Base-by-base conservation (phyloP, 2,888 invertebrate genomes). In the Carpatolechia fugitivella region DNA sequence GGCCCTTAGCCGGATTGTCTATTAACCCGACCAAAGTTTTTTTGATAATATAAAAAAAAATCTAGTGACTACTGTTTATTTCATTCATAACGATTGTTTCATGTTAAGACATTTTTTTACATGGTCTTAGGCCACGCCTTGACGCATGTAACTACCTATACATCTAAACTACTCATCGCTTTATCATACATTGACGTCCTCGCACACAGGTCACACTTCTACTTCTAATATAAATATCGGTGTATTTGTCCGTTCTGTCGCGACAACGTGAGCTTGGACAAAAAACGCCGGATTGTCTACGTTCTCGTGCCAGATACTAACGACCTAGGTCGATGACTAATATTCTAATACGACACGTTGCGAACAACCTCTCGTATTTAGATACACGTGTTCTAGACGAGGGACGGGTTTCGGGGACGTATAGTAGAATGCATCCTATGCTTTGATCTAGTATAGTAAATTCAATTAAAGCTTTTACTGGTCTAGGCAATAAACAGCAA, bases 301-400 rank as follows among this genome's bases (percentile, higher is more conserved):
- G 60, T 61, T 60, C 52, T 55, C 55, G 48, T 63, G 60, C 58
- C 61, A 53, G 64, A 61, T 60, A 62, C 58, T 59, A 61, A 57
- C n/a, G n/a, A 14, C 16, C 38, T 60, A 48, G 33, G 30, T 35
- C 60, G 56, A 56, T 72, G 69, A 72, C 65, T 68, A 70, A 68
- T 56, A 53, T 58, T 41, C 55, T 40, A 41, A 56, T 56, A 54
- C 7, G 16, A 16, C 40, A 8, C 11, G 54, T 47, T 35, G 52
- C 31, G 16, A 38, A 20, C 24, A 31, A 13, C 16, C 14, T 58
- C 49, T 54, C 36, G 30, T 35, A 46, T 24, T 29, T 13, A 18
- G 10, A 10, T 41, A 41, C 40, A 41, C 16, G 40, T 20, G 40
- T 20, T 41, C 18, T 41, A 35, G n/a, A 7, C 31, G n/a, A 24